A percentile compares a stretch with the other conserved stretches of the same genome.
These are phyloP conservation scores for Megalurothrips usitatus DNA, from an alignment of 2,888 invertebrate genomes.

Conservation along the genomic window DNA sequence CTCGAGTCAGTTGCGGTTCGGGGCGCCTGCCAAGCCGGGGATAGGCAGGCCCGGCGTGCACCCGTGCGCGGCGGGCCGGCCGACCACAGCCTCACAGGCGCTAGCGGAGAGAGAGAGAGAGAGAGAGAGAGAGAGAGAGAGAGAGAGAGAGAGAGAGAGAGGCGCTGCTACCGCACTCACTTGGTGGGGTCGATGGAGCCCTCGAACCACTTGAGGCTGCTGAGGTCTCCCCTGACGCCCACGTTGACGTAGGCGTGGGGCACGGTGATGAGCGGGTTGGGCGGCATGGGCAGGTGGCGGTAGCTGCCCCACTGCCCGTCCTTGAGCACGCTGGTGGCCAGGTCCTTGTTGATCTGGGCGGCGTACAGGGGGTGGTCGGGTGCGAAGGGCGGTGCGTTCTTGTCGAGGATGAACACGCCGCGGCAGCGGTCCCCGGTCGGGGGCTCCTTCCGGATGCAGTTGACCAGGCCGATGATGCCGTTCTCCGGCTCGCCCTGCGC, in stretches of 20 bases:
- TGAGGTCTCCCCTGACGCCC: constrained; percentile 75
- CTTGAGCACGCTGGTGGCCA: constrained; percentile 73
- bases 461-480: constrained; percentile 84
- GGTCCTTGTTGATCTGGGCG: constrained; percentile 63
- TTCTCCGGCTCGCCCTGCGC: constrained; percentile 62
- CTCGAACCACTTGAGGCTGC: constrained; percentile 79
- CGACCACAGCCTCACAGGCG: too few relatives aligned
- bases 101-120: too few relatives aligned
- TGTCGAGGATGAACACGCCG: constrained; percentile 56
- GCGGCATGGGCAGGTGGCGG: constrained; percentile 68
- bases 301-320: constrained; percentile 73
- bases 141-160: not conserved
- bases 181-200: constrained; percentile 46
- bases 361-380: constrained; percentile 60
- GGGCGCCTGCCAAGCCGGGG: too few relatives aligned
- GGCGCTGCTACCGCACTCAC: constrained; percentile 34
- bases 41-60: too few relatives aligned
- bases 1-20: too few relatives aligned
- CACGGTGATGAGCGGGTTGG: constrained; percentile 48
- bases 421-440: constrained; percentile 8
- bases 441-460: constrained; percentile 77
- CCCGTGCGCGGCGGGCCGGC: too few relatives aligned
- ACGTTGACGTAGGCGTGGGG: constrained; percentile 76
- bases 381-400: constrained; percentile 61
- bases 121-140: too few relatives aligned